Base-by-base conservation (phyloP, 2,797 vertebrate genomes). In the Phataginus tricuspis region DNA sequence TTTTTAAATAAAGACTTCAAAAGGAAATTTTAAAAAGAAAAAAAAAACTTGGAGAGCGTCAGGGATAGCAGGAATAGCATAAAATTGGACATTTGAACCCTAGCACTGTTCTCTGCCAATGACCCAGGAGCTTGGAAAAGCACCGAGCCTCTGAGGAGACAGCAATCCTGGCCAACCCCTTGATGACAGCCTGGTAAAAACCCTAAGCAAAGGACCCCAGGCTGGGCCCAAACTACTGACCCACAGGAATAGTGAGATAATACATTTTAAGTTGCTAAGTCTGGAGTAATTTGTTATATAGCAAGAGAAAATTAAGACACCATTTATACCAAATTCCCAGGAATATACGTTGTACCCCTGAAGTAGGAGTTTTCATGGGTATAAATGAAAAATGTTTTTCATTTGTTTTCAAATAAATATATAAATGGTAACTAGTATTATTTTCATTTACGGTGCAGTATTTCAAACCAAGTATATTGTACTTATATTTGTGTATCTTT, bases 391-490 rank as follows among this genome's bases (percentile, higher is more conserved):
- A 91, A n/a, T 77, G 23, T n/a, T 77, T 86, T 29, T 55, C 31
- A 79, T 45, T 45, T 45, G 83, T 87, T 34, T 66, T 90, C 59
- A 85, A 68, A 80, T 86, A 85, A 39, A 49, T 53, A 31, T 12
- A 64, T 18, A 79, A 80, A 84, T 84, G 29, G 37, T 85, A 79
- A n/a, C 16, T 34, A 75, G 8, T 23, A 90, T 49, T 72, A 53
- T 80, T 91, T 86, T 59, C 45, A 64, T 21, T 86, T 45, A 39
- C 23, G 86, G 19, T 87, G 21, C 57, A 85, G 27, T 71, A 78
- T 88, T 95, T 90, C 71, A 95, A 96, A 71, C 71, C 77, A 84
- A 95, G 64, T 25, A 86, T 29, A 68, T 4, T n/a, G 18, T 61
- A 80, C 12, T 82, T 82, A 57, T 0, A 77, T 16, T 66, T 59